Conservation (phyloP, 1,140 invertebrate species). For the Saccostrea echinata region DNA sequence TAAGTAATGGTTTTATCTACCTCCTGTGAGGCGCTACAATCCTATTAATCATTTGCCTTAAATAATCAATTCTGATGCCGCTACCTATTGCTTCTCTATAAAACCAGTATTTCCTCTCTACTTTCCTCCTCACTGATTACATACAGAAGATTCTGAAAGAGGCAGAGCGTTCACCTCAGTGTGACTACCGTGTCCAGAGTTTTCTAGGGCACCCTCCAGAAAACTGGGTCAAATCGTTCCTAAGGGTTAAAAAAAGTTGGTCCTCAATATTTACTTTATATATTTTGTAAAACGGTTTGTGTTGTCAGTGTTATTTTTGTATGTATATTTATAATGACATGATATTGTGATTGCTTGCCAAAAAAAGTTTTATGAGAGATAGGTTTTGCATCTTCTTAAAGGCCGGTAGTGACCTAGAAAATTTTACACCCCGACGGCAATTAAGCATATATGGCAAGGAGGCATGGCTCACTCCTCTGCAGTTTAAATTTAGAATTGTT, state of each 20-base stretch:
- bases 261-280: neutral
- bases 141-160: neutral
- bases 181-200: constrained; percentile 21
- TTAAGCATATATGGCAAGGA: no score
- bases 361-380: constrained; percentile 4
- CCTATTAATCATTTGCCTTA: constrained; percentile 28
- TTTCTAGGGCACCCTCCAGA: constrained; percentile 9
- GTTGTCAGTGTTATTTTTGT: constrained; percentile 10
- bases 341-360: constrained; percentile 29
- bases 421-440: no score
- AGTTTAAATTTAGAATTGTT: no score
- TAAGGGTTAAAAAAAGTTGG: neutral
- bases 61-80: constrained; percentile 37
- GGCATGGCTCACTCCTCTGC: no score
- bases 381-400: neutral
- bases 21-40: constrained; percentile 14
- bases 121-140: constrained; percentile 23
- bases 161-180: constrained; percentile 18
- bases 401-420: no score
- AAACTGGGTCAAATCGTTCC: constrained; percentile 18
- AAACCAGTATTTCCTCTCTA: neutral
- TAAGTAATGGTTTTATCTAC: constrained; percentile 37
- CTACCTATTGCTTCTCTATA: neutral
- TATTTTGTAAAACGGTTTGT: neutral
- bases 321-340: neutral